These are phyloP conservation scores for Petrocephalus sullivani DNA, from an alignment of 2,797 vertebrate genomes.

Conservation along the genomic window DNA sequence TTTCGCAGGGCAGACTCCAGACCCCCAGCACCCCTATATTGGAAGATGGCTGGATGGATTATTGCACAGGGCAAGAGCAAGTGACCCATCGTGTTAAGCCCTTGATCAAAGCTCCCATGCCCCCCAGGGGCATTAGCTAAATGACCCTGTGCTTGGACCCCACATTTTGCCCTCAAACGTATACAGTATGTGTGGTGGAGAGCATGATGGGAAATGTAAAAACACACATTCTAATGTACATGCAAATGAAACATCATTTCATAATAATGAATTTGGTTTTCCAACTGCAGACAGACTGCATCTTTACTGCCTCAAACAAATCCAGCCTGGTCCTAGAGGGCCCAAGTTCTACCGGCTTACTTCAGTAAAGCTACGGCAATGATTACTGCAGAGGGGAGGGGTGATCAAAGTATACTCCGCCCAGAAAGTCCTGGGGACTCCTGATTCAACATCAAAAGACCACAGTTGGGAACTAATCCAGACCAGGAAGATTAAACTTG, in stretches of 20 bases:
- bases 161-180: background rate
- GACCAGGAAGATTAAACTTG: background rate
- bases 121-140: background rate
- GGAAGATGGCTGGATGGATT: background rate
- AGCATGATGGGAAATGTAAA: background rate
- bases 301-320: background rate
- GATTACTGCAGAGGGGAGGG: background rate
- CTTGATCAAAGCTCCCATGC: background rate
- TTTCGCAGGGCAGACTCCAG: background rate
- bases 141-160: background rate
- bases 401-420: background rate
- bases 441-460: slow-evolving; percentile 1
- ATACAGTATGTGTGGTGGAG: background rate
- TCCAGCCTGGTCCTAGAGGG: background rate
- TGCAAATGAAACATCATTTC: background rate
- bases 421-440: background rate
- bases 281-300: background rate
- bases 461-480: background rate
- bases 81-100: background rate
- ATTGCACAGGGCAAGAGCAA: background rate
- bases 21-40: background rate
- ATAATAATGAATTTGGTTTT: background rate
- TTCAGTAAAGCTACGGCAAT: background rate
- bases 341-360: background rate
- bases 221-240: background rate